Base-by-base conservation (phyloP, 1,140 invertebrate genomes). In the Uloborus diversus region DNA sequence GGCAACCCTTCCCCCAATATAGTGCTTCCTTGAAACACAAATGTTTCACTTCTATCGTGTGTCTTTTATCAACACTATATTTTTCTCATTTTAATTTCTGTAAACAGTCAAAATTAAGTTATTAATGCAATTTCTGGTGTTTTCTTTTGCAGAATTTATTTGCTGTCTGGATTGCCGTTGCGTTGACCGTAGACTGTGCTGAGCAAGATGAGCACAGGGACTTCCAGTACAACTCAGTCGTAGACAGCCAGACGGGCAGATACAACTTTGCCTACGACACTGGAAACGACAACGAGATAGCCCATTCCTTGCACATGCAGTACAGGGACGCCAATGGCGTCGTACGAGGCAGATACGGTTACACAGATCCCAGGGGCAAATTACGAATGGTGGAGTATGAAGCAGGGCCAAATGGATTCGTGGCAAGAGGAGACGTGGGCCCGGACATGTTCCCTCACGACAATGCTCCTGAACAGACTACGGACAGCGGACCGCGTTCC, bases 191-290 rank as follows among this genome's bases (percentile, higher is more conserved):
- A 42, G 57, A 7, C 9, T 28, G 13, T n/a, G 32, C 42, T 7
- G 73, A 76, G 9, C 59, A 76, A 14, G 23, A 28, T 1, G 61
- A 79, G 17, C 75, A 79, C 53, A n/a, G 75, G 65, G 69, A 59
- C 35, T 83, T 75, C 35, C 83, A 83, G 20, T 83, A 83, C 61
- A 79, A 83, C 5, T 78, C 75, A 2, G 61, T 66, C 35, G 81
- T 78, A 7, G 82, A 83, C n/a, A 59, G 94, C 83, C 25, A n/a
- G 9, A 76, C 61, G 4, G 94, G 94, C 25, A 93, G 93, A 57
- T 95, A 94, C 86, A 94, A 93, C 17, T 95, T 95, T 85, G 95
- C 94, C 30, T 96, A 95, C 85, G 93, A 95, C 85, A 93, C 93
- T 1, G 94, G 93, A 11, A 93, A 95, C 23, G 75, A 59, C 20